Conservation (phyloP, 2,888 invertebrate species). For the Plebejus melissa region DNA sequence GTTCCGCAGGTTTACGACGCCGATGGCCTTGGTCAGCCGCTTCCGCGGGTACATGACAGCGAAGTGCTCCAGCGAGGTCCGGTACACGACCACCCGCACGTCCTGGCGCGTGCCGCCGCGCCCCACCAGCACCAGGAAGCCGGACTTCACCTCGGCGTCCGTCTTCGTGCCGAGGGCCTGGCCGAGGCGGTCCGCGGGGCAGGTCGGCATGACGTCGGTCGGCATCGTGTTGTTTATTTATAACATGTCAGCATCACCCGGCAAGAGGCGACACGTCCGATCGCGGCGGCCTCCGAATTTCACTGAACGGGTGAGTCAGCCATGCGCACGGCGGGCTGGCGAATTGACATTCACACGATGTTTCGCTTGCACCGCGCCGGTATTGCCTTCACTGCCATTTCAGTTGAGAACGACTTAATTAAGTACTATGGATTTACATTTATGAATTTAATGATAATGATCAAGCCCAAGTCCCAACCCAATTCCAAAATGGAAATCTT, state of each 20-base stretch:
- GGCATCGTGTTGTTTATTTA: constrained; percentile 61
- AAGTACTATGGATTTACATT: not conserved
- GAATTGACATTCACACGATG: constrained; percentile 4
- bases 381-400: not conserved
- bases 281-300: constrained; percentile 41
- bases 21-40: constrained; percentile 80
- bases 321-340: constrained; percentile 3
- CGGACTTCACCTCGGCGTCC: constrained; percentile 81
- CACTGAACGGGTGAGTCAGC: constrained; percentile 42
- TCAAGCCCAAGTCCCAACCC: not conserved
- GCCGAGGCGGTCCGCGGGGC: constrained; percentile 58
- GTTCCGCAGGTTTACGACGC: constrained; percentile 81
- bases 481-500: not conserved
- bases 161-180: constrained; percentile 53
- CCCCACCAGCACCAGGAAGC: constrained; percentile 79
- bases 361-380: not conserved
- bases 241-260: constrained; percentile 35
- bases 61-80: constrained; percentile 82
- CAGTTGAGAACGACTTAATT: not conserved
- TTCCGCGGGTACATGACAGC: constrained; percentile 82
- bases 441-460: not conserved
- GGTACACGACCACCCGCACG: constrained; percentile 81
- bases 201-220: constrained; percentile 58
- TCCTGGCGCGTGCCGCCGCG: constrained; percentile 79
- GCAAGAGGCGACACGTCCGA: constrained; percentile 39